These are phyloP conservation scores for Allophyes oxyacanthae DNA, from an alignment of 2,888 invertebrate species.

Conservation along the genomic window DNA sequence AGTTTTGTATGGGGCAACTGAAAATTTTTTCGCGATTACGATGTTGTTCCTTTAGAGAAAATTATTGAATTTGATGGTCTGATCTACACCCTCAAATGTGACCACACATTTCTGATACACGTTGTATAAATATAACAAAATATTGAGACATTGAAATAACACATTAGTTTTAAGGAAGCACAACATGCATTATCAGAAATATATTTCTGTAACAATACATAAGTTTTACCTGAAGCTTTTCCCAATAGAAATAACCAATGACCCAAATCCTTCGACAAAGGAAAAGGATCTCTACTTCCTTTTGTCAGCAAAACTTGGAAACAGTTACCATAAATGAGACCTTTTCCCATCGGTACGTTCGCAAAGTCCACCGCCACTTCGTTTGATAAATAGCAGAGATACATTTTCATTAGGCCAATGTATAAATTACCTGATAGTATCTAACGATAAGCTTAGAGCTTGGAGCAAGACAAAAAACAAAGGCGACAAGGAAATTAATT, in stretches of 20 bases:
- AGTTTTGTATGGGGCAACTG: too few species aligned
- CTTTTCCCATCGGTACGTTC: constrained; percentile 65
- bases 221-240: constrained; percentile 57
- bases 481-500: constrained; percentile 48
- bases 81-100: too few species aligned
- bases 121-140: too few species aligned
- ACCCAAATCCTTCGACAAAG: constrained; percentile 73
- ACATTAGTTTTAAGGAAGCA: constrained; percentile 24
- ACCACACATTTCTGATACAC: too few species aligned
- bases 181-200: constrained; percentile 31
- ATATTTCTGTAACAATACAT: constrained; percentile 43
- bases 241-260: constrained; percentile 75
- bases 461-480: constrained; percentile 45
- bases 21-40: too few species aligned
- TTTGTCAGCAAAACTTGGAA: constrained; percentile 79
- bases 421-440: constrained; percentile 57
- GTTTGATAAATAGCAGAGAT: constrained; percentile 79
- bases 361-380: constrained; percentile 59
- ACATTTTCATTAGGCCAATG: constrained; percentile 74
- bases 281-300: constrained; percentile 70
- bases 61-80: too few species aligned
- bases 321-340: constrained; percentile 70
- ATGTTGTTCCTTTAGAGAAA: too few species aligned
- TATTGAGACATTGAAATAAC: too few species aligned
- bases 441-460: constrained; percentile 47